Conservation (phyloP, 2,113 vertebrate genomes). For the Tachycineta bicolor region DNA sequence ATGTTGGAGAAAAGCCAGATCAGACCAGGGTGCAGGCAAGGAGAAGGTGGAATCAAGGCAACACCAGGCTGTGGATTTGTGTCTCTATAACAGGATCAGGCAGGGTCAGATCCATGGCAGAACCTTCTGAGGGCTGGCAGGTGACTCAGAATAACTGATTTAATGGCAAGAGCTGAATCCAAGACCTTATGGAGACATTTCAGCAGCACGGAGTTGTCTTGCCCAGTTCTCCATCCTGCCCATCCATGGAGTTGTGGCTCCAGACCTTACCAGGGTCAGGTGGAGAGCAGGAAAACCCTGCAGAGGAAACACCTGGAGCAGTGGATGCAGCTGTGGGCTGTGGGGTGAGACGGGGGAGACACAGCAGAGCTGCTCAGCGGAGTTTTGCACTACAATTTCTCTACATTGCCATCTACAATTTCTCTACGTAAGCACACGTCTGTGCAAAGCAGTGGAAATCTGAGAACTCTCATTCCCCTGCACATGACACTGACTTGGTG, state of each 20-base stretch:
- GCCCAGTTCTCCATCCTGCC: background rate
- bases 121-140: background rate
- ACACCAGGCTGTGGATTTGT: background rate
- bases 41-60: background rate
- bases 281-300: background rate
- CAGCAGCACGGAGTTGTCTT: background rate
- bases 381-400: background rate
- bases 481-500: background rate
- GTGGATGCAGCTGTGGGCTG: background rate
- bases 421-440: background rate
- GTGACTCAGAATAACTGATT: background rate
- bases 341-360: background rate
- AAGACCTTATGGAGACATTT: background rate
- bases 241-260: background rate
- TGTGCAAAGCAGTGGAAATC: background rate
- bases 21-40: background rate
- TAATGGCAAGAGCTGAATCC: background rate
- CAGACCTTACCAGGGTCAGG: background rate
- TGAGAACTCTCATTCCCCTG: background rate
- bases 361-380: background rate
- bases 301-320: background rate
- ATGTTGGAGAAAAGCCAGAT: background rate
- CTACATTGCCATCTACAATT: background rate
- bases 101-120: background rate
- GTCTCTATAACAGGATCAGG: background rate